Conservation (phyloP, 2,113 vertebrate genomes). For the Lagopus muta region DNA sequence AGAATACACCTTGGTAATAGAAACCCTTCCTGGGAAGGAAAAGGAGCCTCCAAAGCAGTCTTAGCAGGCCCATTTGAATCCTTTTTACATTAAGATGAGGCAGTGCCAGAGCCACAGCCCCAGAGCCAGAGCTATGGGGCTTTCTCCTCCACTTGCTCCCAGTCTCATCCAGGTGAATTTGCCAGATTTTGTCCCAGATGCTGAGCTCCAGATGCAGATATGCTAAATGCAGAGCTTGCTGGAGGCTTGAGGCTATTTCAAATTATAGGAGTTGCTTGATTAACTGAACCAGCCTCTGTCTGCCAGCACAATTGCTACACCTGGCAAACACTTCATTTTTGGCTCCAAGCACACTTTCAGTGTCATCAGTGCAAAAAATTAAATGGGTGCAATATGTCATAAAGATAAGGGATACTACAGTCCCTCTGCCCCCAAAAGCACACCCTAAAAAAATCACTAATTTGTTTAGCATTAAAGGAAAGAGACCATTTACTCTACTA, state of each 20-base stretch:
- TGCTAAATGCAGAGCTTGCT: background rate
- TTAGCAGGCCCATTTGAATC: constrained; percentile 13
- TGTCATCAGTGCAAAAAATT: background rate
- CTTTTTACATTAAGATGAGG: constrained; percentile 1
- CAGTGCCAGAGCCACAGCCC: background rate
- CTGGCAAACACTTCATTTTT: background rate
- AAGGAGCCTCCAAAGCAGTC: background rate
- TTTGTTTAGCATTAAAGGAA: background rate
- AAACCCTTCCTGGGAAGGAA: background rate
- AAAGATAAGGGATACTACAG: background rate
- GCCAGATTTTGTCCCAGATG: background rate
- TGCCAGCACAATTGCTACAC: background rate
- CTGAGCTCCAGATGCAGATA: background rate
- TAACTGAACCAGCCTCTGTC: background rate
- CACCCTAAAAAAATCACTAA: background rate
- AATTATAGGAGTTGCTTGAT: background rate
- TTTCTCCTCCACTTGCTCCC: background rate
- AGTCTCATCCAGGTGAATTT: background rate
- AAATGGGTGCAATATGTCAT: background rate
- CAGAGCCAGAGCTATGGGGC: background rate
- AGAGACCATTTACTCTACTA: background rate
- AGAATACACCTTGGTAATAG: background rate
- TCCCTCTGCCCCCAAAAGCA: background rate
- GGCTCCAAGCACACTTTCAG: background rate
- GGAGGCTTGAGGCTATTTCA: background rate